These are phyloP conservation scores for Adelosebastes latens DNA, from an alignment of 2,797 vertebrate species.

Conservation along the genomic window DNA sequence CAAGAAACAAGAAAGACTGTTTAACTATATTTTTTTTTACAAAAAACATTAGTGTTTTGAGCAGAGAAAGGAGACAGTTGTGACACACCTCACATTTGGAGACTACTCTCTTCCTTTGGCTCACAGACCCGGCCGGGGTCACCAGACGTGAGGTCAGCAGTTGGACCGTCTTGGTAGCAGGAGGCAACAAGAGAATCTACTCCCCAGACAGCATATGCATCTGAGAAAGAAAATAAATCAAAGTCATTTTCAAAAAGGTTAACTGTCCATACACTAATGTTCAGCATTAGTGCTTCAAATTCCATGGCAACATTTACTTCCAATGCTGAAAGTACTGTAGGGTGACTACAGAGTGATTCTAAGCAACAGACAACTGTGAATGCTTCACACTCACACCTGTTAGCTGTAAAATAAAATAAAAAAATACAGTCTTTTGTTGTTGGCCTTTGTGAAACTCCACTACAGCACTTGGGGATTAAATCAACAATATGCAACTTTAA, in stretches of 20 bases:
- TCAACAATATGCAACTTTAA: background rate
- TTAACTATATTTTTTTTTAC: background rate
- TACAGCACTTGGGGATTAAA: background rate
- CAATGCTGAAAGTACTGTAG: background rate
- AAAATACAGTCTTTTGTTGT: background rate
- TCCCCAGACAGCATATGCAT: background rate
- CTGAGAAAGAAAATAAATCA: background rate
- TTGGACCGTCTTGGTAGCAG: background rate
- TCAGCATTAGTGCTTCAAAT: background rate
- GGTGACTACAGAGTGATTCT: background rate
- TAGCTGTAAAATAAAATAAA: background rate
- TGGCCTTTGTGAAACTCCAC: background rate
- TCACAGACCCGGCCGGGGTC: background rate
- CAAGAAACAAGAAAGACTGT: background rate
- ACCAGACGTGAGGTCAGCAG: background rate
- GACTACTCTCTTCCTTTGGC: background rate
- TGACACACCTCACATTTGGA: background rate
- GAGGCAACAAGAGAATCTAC: background rate
- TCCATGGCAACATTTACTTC: background rate
- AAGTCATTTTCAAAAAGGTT: background rate
- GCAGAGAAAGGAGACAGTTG: background rate
- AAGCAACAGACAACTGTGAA: background rate
- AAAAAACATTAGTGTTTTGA: background rate
- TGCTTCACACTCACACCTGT: background rate
- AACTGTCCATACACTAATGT: background rate